These are phyloP conservation scores for Sceloporus undulatus DNA, from an alignment of 2,113 vertebrate genomes.

Conservation along the genomic window DNA sequence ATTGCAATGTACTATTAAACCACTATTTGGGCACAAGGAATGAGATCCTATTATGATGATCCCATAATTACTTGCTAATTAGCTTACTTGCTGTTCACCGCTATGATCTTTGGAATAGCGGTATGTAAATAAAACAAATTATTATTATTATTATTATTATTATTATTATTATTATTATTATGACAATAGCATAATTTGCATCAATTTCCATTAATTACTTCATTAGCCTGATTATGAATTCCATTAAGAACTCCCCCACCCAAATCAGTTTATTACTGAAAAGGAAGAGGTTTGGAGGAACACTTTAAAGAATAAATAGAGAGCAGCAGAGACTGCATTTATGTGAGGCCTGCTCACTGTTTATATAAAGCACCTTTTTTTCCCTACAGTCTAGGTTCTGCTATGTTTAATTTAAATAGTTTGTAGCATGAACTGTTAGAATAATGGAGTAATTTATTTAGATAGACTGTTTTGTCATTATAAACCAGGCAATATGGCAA, in stretches of 20 bases:
- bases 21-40: not conserved
- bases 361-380: slow-evolving; percentile 20
- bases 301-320: not conserved
- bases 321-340: not conserved
- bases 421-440: slow-evolving; percentile 22
- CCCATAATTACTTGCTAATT: not conserved
- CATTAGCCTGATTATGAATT: not conserved
- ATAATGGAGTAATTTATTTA: slow-evolving; percentile 26
- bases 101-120: too few relatives aligned
- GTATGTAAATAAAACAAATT: too few relatives aligned
- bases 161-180: too few relatives aligned
- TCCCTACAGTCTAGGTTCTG: not conserved
- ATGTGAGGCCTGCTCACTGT: not conserved
- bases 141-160: not conserved
- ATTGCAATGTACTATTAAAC: too few relatives aligned
- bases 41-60: not conserved
- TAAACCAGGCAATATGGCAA: slow-evolving; percentile 26
- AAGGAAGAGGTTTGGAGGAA: not conserved
- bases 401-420: slow-evolving; percentile 10
- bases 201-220: not conserved
- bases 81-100: too few relatives aligned
- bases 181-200: not conserved
- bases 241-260: not conserved
- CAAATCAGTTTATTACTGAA: slow-evolving; percentile 8
- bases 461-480: slow-evolving; percentile 30